phyloP scores from a whole-genome alignment of 2,888 invertebrate genomes.

The Seladonia tumulorum region DNA sequence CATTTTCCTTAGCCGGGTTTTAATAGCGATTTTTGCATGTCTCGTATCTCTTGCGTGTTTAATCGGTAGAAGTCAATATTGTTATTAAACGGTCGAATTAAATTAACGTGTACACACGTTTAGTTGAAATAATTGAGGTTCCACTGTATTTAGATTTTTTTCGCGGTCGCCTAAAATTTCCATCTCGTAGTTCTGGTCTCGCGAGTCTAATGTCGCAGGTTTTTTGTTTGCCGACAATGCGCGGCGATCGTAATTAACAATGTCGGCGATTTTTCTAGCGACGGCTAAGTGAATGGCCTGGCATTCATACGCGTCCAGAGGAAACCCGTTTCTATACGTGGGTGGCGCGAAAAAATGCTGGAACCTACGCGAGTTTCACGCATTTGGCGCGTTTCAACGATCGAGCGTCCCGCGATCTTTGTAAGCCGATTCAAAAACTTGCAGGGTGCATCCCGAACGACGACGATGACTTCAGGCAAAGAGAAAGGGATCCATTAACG shows the following conservation, averaged over 20 bases:
- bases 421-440: not conserved
- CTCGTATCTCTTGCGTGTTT: not conserved
- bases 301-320: constrained; percentile 33
- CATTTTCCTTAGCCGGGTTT: not conserved
- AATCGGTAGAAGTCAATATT: not conserved
- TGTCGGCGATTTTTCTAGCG: constrained; percentile 37
- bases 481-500: not conserved
- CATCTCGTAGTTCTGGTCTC: not conserved
- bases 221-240: not conserved
- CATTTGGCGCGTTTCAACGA: constrained; percentile 73
- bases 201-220: not conserved
- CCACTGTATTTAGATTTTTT: too few species aligned
- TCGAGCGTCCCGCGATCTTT: constrained; percentile 45
- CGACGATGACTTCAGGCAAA: not conserved
- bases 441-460: not conserved
- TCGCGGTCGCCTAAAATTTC: not conserved
- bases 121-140: too few species aligned
- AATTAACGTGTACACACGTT: not conserved
- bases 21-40: not conserved
- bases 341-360: constrained; percentile 73
- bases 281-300: constrained; percentile 69
- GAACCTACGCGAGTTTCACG: constrained; percentile 76
- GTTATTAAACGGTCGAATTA: not conserved
- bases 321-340: constrained; percentile 70
- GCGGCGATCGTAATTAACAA: constrained; percentile 40